Evolutionary conservation across 2,888 invertebrate species (phyloP).

Genomic region (Masnerella sp.): DNA sequence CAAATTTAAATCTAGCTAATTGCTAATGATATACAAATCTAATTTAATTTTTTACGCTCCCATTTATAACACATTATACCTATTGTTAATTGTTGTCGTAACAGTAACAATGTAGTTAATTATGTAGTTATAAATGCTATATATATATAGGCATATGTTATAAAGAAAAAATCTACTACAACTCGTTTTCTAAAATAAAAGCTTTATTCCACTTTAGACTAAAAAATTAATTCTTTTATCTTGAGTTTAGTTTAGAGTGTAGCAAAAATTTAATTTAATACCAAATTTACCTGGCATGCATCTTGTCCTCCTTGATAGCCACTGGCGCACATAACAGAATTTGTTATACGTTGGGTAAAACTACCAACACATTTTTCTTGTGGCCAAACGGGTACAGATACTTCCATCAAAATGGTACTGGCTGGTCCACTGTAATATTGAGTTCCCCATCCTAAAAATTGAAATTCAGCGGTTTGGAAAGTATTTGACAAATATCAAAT

Average conservation of each 20-base stretch:
- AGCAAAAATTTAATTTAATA: too few relatives aligned
- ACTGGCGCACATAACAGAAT: slow-evolving; percentile 88
- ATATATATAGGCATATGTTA: too few relatives aligned
- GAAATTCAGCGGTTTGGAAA: too few relatives aligned
- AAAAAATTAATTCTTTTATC: too few relatives aligned
- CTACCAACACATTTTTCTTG: slow-evolving; percentile 82
- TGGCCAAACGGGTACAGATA: slow-evolving; percentile 88
- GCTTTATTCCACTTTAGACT: too few relatives aligned
- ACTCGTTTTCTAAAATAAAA: too few relatives aligned
- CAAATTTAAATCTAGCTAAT: background rate
- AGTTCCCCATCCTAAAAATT: slow-evolving; percentile 87
- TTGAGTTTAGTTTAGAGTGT: too few relatives aligned
- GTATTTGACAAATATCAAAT: slow-evolving; percentile 1
- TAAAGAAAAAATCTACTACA: too few relatives aligned
- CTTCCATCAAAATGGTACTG: slow-evolving; percentile 86
- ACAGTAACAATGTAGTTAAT: too few relatives aligned
- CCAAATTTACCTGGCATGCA: slow-evolving; percentile 85
- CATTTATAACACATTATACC: too few relatives aligned
- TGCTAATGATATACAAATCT: background rate
- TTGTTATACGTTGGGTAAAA: slow-evolving; percentile 83
- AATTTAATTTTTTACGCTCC: background rate
- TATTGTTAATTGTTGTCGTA: too few relatives aligned
- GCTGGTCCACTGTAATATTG: slow-evolving; percentile 84
- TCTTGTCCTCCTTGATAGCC: slow-evolving; percentile 87
- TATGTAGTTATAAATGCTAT: too few relatives aligned